Evolutionary conservation across 2,888 invertebrate genomes (phyloP).

Genomic region (Agonopterix subpropinquella): DNA sequence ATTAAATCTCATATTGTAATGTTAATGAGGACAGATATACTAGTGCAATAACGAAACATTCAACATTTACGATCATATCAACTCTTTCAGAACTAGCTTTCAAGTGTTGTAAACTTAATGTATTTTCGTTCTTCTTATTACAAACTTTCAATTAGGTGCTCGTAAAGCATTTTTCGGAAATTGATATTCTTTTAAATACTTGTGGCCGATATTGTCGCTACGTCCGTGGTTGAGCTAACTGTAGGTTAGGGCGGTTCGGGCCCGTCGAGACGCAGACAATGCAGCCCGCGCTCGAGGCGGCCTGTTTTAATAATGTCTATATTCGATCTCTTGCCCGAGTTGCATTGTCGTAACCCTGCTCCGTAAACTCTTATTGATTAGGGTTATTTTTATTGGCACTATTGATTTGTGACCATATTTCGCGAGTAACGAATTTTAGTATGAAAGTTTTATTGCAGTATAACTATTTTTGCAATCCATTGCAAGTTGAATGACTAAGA

Average conservation of each 20-base stretch:
- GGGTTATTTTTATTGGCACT: conserved; percentile 10
- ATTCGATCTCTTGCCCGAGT: conserved; percentile 22
- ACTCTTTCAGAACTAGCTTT: neutral
- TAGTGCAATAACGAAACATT: neutral
- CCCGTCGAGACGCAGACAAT: conserved; percentile 32
- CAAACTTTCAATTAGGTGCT: conserved; percentile 35
- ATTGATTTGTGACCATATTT: no score
- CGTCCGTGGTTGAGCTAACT: conserved; percentile 51
- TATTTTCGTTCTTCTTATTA: no score
- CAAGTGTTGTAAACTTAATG: neutral
- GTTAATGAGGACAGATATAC: neutral
- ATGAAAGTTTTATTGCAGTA: no score
- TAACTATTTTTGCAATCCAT: neutral
- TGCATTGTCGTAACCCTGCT: conserved; percentile 21
- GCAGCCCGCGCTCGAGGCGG: conserved; percentile 28
- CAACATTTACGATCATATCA: neutral
- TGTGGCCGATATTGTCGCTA: conserved; percentile 62
- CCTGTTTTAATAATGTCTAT: conserved; percentile 27
- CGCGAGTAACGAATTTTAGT: no score
- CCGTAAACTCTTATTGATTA: conserved; percentile 15
- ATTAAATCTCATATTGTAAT: neutral
- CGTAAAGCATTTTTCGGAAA: conserved; percentile 27
- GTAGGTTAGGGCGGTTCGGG: conserved; percentile 34
- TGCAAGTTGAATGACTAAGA: neutral
- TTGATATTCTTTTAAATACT: conserved; percentile 31